Conservation (phyloP, 2,113 vertebrate species). For the Coreoperca whiteheadi region DNA sequence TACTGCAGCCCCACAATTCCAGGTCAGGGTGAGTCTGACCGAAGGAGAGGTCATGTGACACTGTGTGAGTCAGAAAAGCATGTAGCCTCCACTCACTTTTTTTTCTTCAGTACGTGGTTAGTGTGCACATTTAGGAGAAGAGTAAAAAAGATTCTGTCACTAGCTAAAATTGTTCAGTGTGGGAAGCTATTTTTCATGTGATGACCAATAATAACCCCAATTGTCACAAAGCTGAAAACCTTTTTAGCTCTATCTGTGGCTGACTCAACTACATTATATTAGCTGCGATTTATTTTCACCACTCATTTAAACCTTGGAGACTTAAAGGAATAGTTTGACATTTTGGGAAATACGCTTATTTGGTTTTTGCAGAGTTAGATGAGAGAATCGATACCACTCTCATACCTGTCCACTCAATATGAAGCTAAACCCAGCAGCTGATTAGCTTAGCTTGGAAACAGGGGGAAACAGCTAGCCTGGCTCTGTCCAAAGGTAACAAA, state of each 20-base stretch:
- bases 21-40: conserved; percentile 66
- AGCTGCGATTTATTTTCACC: conserved; percentile 17
- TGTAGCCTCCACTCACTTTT: conserved; percentile 6
- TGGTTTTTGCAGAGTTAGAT: not conserved
- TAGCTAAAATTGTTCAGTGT: conserved; percentile 4
- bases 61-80: conserved; percentile 15
- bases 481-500: not conserved
- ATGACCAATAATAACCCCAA: conserved; percentile 14
- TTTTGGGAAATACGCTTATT: conserved; percentile 20
- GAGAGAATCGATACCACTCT: not conserved
- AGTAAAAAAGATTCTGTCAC: not conserved
- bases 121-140: not conserved
- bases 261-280: not conserved
- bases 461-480: not conserved
- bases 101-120: conserved; percentile 5
- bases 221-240: not conserved
- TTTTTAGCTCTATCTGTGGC: not conserved
- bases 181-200: conserved; percentile 33
- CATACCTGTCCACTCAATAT: not conserved
- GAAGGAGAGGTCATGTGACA: conserved; percentile 32
- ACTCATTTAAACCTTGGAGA: not conserved
- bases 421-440: not conserved
- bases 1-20: conserved; percentile 18
- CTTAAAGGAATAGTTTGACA: not conserved
- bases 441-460: not conserved